These are phyloP conservation scores for Elymnias hypermnestra DNA, from an alignment of 1,140 invertebrate species.

Conservation along the genomic window DNA sequence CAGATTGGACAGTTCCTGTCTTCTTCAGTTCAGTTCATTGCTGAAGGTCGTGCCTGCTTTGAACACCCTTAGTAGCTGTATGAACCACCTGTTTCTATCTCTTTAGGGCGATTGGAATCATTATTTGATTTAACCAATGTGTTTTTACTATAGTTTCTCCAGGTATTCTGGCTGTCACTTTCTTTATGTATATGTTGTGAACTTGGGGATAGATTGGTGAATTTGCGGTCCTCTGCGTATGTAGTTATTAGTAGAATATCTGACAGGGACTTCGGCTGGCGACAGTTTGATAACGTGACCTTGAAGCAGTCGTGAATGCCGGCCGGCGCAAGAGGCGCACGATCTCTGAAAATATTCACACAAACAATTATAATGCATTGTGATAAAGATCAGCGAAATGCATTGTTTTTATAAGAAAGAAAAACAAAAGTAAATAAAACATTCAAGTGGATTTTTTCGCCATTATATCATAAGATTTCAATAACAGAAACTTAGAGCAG, in stretches of 20 bases:
- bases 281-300: slow-evolving; percentile 71
- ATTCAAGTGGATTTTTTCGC: too few species aligned
- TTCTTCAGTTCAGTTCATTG: too few species aligned
- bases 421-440: too few species aligned
- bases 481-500: too few species aligned
- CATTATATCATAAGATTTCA: slow-evolving; percentile 3
- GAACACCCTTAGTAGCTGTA: too few species aligned
- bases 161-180: too few species aligned
- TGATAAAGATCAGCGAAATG: slow-evolving; percentile 29
- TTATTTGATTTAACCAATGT: too few species aligned
- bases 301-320: slow-evolving; percentile 61
- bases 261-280: slow-evolving; percentile 41
- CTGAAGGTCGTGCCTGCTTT: slow-evolving; percentile 43
- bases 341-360: slow-evolving; percentile 55
- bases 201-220: slow-evolving; percentile 33
- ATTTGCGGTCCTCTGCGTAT: slow-evolving; percentile 15
- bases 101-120: too few species aligned
- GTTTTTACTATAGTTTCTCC: too few species aligned
- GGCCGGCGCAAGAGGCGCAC: slow-evolving; percentile 58
- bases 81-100: too few species aligned
- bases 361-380: slow-evolving; percentile 59
- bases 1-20: slow-evolving; percentile 68
- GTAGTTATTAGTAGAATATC: slow-evolving; percentile 21
- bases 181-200: too few species aligned
- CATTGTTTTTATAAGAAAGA: slow-evolving; percentile 4